Conservation (phyloP, 35 echinoderm and acorn worm genomes). For the Heliocidaris erythrogramma region DNA sequence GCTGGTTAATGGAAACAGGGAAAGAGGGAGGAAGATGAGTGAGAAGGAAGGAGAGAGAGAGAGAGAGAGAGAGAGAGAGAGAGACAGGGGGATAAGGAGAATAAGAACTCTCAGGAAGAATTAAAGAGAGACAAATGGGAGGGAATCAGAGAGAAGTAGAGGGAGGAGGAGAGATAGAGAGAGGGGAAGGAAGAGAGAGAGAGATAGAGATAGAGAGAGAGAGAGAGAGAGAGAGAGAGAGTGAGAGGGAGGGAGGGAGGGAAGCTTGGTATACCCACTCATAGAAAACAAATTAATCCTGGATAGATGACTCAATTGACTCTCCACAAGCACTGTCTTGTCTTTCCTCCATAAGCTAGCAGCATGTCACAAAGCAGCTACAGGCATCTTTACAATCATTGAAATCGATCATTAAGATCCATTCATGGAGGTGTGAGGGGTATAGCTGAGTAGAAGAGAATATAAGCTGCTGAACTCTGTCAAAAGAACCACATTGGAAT, state of each 20-base stretch:
- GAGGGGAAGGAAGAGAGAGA: background rate
- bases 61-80: background rate
- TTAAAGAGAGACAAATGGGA: background rate
- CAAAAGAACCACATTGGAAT: slow-evolving; percentile 10
- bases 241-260: background rate
- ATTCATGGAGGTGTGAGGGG: slow-evolving; percentile 48
- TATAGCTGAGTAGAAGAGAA: slow-evolving; percentile 75
- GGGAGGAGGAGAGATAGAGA: background rate
- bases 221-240: no score
- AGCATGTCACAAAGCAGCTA: background rate
- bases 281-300: background rate
- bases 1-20: no score
- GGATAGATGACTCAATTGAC: background rate
- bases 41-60: background rate
- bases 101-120: background rate
- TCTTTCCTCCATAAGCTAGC: background rate
- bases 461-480: slow-evolving; percentile 86
- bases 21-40: background rate
- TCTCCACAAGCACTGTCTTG: background rate
- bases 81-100: no score
- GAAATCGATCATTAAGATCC: background rate
- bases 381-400: background rate
- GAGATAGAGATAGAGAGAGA: background rate
- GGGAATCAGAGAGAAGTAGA: no score
- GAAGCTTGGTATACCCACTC: background rate